A percentile compares a stretch with the other conserved stretches of the same genome.
Conservation (phyloP, 2,797 vertebrate genomes). For the Danio jaintianensis region DNA sequence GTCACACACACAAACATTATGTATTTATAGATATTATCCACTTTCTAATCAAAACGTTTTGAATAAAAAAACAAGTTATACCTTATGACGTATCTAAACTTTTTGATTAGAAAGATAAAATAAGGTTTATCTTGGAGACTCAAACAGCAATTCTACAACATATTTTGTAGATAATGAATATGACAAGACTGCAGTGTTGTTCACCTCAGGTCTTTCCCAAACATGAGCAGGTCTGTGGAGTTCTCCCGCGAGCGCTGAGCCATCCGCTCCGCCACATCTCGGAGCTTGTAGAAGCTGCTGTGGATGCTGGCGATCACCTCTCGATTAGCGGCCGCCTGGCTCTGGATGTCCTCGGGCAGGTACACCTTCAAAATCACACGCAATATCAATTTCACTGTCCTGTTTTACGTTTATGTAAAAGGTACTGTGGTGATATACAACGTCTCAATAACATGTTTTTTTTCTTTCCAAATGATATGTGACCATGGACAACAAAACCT, state of each 20-base stretch:
- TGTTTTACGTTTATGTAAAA: neutral
- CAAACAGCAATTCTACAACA: too few species aligned
- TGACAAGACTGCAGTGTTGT: neutral
- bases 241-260: constrained; percentile 91
- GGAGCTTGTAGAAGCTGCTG: constrained; percentile 92
- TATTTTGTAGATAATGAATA: too few species aligned
- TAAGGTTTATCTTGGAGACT: too few species aligned
- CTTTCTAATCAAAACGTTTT: too few species aligned
- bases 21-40: too few species aligned
- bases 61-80: too few species aligned
- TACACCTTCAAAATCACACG: constrained; percentile 82
- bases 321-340: constrained; percentile 89
- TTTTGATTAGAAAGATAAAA: too few species aligned
- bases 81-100: too few species aligned
- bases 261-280: constrained; percentile 90
- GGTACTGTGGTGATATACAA: neutral
- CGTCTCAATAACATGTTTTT: too few species aligned
- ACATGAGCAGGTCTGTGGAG: constrained; percentile 90
- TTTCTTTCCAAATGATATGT: too few species aligned
- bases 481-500: too few species aligned
- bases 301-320: constrained; percentile 93
- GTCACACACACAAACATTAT: too few species aligned
- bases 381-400: neutral
- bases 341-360: constrained; percentile 92
- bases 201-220: constrained; percentile 94